Evolutionary conservation across 2,888 invertebrate genomes (phyloP), one percentile per base, ranked within the genome.

Genomic region (Lymantria dispar): DNA sequence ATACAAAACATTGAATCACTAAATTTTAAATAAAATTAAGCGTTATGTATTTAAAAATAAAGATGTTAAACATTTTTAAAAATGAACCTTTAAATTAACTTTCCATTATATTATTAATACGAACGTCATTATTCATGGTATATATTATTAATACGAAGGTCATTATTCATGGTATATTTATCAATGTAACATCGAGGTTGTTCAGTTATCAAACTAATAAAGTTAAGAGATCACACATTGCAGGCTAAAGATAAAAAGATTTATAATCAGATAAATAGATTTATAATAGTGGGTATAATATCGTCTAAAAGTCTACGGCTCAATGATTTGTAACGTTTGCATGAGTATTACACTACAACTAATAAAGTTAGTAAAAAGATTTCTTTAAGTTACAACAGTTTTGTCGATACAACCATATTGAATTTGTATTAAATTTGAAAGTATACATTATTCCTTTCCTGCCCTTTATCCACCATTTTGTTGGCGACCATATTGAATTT

Each of bases 181-280:
- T 58, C 45, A 54, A 49, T 31, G 29, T 1, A 37, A 62, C 60
- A 62, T 56, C 52, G 45, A 51, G 44, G 44, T 48, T 53, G 50
- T 58, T 57, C 64, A 56, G 52, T 53, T 62, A 66, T 58, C 60
- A 54, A 33, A 56, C 50, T 59, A 68, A 65, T 65, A 65, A 61
- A 61, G 46, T 43, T 52, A 67, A 60, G 65, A 58, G 65, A 72
- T 67, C 70, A 68, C 64, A 70, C 55, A 62, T 56, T 59, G 60
- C 58, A 49, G 49, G 46, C 43, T 29, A 14, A 13, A 72, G 70
- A 75, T 72, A 70, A 70, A 52, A 47, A 70, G 70, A 77, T 76
- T 72, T 74, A 73, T 57, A 52, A 45, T 15, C 47, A 64, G 69
- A 70, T 72, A 68, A 69, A 64, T 62, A 64, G 68, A 69, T 73